Evolutionary conservation across 2,113 vertebrate genomes (phyloP), one percentile per base, ranked within the genome.

Genomic region (Leptobrachium leishanense): DNA sequence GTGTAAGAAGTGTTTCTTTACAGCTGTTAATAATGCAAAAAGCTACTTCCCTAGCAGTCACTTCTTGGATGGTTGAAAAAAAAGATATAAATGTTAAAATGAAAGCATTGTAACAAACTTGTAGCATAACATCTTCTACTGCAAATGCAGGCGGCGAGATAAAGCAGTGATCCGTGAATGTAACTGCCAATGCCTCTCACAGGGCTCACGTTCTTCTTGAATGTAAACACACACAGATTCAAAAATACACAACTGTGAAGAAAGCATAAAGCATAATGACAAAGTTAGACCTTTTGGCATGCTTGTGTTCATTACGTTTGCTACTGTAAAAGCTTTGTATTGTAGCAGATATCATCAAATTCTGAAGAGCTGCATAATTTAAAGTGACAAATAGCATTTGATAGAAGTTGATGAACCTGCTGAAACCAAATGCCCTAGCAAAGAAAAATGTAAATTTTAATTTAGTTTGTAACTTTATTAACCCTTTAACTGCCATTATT

Each of bases 81-180:
- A 79, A 57, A 74, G 9, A 72, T 72, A 43, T 72, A 72, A 72
- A 64, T 15, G 12, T 72, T 50, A 72, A 66, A 44, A 43, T 6
- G 12, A 66, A 79, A 65, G 59, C 59, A 68, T 72, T 79, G 77
- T 72, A 79, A 70, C 77, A 79, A 74, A 50, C 77, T 67, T 70
- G 69, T 73, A 72, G 66, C 69, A 64, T 79, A 79, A 73, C 69
- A 79, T 79, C 59, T 40, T 79, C 41, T 72, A 72, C 59, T 72
- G 69, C 54, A n/a, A 74, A 57, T 59, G 31, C 46, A 64, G 77
- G 63, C 77, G 73, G 46, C 63, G 43, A 46, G 70, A 79, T 67
- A 66, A 62, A 57, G 77, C 70, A 79, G 77, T 79, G 77, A 79
- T 79, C 77, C 77, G 63, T 79, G 77, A 79, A 79, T 12, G n/a